Percentiles rank a stretch among this genome's conserved stretches.
Conservation (phyloP, 2,113 vertebrate genomes). For the Ciconia boyciana region DNA sequence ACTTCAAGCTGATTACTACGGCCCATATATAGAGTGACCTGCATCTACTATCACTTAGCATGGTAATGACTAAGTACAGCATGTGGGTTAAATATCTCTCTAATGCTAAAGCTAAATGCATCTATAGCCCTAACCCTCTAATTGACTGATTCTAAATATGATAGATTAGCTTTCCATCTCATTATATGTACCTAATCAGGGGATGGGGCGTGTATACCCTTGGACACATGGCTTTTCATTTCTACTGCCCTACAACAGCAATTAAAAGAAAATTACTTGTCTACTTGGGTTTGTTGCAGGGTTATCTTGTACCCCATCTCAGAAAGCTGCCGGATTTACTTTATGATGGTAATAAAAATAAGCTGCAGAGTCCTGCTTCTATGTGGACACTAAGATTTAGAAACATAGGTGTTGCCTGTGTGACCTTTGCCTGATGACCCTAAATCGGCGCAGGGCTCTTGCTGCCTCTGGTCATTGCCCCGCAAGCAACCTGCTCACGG, state of each 20-base stretch:
- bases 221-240: conserved; percentile 5
- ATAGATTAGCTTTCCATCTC: conserved; percentile 65
- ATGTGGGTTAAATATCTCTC: conserved; percentile 48
- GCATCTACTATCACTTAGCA: conserved; percentile 57
- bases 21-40: conserved; percentile 53
- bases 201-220: background rate
- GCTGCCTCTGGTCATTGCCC: background rate
- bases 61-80: conserved; percentile 47
- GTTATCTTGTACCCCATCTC: background rate
- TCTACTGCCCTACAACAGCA: background rate
- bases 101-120: conserved; percentile 40
- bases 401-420: background rate
- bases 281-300: background rate
- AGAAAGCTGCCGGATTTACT: background rate
- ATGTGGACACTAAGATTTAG: background rate
- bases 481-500: rapidly evolving
- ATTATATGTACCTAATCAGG: conserved; percentile 46
- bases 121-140: conserved; percentile 40
- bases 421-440: background rate
- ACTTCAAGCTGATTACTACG: conserved; percentile 45
- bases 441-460: background rate
- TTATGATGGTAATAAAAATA: background rate
- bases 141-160: conserved; percentile 62
- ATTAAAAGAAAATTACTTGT: background rate
- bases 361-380: background rate